phyloP scores from a whole-genome alignment of 2,797 vertebrate genomes.

The Syngnathus acus region DNA sequence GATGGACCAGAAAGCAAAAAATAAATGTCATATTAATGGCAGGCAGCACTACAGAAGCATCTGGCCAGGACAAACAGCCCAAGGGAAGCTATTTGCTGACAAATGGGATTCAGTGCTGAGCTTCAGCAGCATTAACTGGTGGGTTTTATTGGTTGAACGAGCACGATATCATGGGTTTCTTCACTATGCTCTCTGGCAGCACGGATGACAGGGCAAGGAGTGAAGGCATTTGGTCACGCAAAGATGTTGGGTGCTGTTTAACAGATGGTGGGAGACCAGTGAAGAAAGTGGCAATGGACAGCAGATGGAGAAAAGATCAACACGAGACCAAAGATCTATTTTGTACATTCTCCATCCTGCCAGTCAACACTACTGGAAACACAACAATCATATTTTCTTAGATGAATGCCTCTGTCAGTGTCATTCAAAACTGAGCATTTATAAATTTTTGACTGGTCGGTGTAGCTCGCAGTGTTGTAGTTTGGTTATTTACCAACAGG shows the following conservation, averaged over 20 bases:
- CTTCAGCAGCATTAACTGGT: constrained; percentile 64
- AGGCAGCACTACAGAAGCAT: constrained; percentile 51
- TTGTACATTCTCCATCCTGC: constrained; percentile 28
- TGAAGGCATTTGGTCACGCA: constrained; percentile 59
- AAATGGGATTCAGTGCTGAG: constrained; percentile 64
- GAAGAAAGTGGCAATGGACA: constrained; percentile 63
- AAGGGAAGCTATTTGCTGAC: constrained; percentile 67
- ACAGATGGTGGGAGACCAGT: constrained; percentile 65
- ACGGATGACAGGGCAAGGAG: constrained; percentile 56
- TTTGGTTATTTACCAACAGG: constrained; percentile 47
- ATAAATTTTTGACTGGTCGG: neutral
- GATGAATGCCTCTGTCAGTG: neutral
- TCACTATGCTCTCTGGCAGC: constrained; percentile 54
- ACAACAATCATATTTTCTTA: neutral
- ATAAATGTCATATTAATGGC: constrained; percentile 48
- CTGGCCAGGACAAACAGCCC: constrained; percentile 49
- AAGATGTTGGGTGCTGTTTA: constrained; percentile 61
- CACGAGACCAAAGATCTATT: constrained; percentile 40
- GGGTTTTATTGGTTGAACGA: constrained; percentile 67
- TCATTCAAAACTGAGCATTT: neutral
- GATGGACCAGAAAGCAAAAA: constrained; percentile 38
- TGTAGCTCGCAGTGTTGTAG: neutral
- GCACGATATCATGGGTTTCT: constrained; percentile 62
- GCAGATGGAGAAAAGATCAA: constrained; percentile 68
- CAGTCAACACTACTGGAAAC: constrained; percentile 1